A percentile compares a stretch with the other conserved stretches of the same genome.
These are phyloP conservation scores for Germaria angustata DNA, from an alignment of 2,888 invertebrate genomes.

Conservation along the genomic window DNA sequence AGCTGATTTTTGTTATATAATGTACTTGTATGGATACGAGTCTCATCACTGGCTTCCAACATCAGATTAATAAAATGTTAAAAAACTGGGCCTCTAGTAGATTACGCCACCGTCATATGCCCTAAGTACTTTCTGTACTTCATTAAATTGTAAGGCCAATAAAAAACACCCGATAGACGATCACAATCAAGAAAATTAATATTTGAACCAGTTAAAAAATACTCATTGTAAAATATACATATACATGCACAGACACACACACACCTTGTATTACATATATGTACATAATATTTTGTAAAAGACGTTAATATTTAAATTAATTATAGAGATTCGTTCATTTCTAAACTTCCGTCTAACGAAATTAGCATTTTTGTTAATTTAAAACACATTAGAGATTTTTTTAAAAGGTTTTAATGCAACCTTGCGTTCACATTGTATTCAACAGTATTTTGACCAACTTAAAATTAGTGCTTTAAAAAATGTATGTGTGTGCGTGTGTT, in stretches of 20 bases:
- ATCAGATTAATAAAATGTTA: no score
- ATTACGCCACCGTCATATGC: no score
- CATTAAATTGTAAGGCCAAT: no score
- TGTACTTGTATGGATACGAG: no score
- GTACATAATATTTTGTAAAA: background rate
- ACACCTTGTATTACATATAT: background rate
- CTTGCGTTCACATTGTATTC: background rate
- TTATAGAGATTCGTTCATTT: background rate
- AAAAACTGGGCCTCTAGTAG: no score
- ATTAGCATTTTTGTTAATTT: constrained; percentile 8
- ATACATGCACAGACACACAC: no score
- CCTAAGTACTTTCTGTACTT: no score
- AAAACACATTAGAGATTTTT: background rate
- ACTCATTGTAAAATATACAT: background rate
- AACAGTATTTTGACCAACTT: background rate
- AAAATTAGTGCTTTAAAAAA: background rate
- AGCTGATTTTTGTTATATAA: no score
- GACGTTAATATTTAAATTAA: constrained; percentile 23
- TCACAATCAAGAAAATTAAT: constrained; percentile 13
- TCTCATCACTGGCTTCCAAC: no score
- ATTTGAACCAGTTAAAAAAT: background rate
- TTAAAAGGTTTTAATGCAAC: background rate
- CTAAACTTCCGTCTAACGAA: constrained; percentile 27
- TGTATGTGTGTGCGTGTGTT: no score
- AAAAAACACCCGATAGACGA: no score